Conservation (phyloP, 2,113 vertebrate genomes). For the Thinocorus orbignyianus region DNA sequence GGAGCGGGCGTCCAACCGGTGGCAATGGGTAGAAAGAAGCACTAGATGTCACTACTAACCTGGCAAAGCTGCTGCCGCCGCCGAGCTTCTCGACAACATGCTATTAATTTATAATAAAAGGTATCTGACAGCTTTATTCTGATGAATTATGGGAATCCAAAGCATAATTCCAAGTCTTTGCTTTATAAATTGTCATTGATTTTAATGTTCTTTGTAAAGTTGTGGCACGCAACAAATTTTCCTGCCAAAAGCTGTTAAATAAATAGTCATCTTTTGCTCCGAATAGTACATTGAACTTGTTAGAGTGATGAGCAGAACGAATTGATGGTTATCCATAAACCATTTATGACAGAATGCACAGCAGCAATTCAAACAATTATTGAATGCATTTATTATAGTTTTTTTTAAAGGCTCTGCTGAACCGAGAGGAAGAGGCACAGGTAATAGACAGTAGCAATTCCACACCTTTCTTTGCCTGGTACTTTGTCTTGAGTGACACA, state of each 20-base stretch:
- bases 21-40: neutral
- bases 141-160: conserved; percentile 82
- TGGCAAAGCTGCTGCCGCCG: conserved; percentile 37
- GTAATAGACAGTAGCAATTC: conserved; percentile 45
- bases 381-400: conserved; percentile 63
- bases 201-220: conserved; percentile 86
- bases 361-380: conserved; percentile 73
- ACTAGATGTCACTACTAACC: conserved; percentile 82
- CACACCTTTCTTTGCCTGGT: neutral
- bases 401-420: conserved; percentile 28
- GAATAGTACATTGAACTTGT: conserved; percentile 74
- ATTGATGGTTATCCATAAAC: conserved; percentile 82
- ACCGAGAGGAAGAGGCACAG: conserved; percentile 28
- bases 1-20: neutral
- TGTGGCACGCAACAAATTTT: conserved; percentile 82
- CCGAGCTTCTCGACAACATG: conserved; percentile 17
- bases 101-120: conserved; percentile 82
- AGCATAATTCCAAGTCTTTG: conserved; percentile 80
- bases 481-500: conserved; percentile 35
- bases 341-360: conserved; percentile 71
- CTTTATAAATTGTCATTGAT: conserved; percentile 86
- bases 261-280: conserved; percentile 77
- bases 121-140: conserved; percentile 84
- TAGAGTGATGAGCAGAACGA: conserved; percentile 77
- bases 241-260: conserved; percentile 84